Conservation (phyloP, 2,113 vertebrate genomes). For the Archocentrus centrarchus region DNA sequence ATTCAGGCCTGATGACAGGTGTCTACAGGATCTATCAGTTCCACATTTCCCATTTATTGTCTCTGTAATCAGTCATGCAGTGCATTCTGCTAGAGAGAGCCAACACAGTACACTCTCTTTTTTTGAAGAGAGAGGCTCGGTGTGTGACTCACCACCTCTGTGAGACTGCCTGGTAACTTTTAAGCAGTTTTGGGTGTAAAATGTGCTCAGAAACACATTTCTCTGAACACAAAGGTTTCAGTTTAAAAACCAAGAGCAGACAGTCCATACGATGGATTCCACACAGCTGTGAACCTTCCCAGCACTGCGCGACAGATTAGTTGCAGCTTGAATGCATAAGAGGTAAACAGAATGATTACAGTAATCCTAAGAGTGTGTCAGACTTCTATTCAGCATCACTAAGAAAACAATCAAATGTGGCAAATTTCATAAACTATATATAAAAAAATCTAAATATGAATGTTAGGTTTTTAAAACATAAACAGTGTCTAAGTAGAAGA, state of each 20-base stretch:
- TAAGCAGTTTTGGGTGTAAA: too few relatives aligned
- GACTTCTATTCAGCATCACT: neutral
- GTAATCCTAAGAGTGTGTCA: rapidly evolving
- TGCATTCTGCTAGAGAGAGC: neutral
- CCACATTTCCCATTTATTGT: neutral
- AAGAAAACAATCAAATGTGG: neutral
- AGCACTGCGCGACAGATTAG: neutral
- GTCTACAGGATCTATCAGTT: neutral
- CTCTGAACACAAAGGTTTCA: too few relatives aligned
- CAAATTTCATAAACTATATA: neutral
- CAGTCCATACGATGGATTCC: too few relatives aligned
- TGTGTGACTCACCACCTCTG: too few relatives aligned
- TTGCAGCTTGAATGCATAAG: neutral
- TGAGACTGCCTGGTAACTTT: too few relatives aligned
- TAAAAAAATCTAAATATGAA: rapidly evolving
- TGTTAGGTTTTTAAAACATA: neutral
- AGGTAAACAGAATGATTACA: neutral
- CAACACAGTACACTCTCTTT: neutral
- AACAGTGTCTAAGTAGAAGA: neutral
- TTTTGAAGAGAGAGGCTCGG: neutral
- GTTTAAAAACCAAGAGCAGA: too few relatives aligned
- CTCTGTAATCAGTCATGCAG: neutral
- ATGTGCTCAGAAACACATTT: too few relatives aligned
- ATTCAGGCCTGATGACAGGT: neutral
- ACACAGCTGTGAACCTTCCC: neutral